A percentile compares a stretch with the other conserved stretches of the same genome.
phyloP scores from a whole-genome alignment of 2,888 invertebrate species.

The Coelogynopora nodosa region DNA sequence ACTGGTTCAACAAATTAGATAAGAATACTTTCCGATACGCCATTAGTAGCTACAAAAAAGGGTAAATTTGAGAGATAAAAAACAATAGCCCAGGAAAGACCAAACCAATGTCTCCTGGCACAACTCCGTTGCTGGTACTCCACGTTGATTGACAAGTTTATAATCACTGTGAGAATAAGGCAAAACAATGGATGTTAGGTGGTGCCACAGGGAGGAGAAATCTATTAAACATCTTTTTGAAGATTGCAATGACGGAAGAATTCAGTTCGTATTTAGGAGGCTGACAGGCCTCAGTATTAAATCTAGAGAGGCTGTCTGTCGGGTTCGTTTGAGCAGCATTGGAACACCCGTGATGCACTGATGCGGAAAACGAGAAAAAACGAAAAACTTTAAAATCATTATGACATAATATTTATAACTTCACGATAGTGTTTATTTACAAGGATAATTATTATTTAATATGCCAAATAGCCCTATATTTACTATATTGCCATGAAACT shows the following conservation, averaged over 20 bases:
- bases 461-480: too few species aligned
- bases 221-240: background rate
- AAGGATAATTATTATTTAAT: too few species aligned
- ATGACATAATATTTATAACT: too few species aligned
- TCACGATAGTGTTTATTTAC: too few species aligned
- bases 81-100: background rate
- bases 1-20: background rate
- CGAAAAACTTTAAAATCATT: too few species aligned
- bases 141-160: too few species aligned
- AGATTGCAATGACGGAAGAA: background rate
- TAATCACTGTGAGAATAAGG: too few species aligned
- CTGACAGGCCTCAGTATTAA: background rate
- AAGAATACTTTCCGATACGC: background rate
- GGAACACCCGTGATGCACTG: too few species aligned
- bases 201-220: background rate
- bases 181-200: too few species aligned
- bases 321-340: too few species aligned
- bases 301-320: background rate
- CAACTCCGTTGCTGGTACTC: background rate
- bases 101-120: background rate
- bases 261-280: background rate
- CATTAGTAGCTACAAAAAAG: background rate
- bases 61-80: background rate
- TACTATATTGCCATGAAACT: too few species aligned
- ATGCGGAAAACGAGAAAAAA: too few species aligned